Evolutionary conservation across 64 coral and sea anemone species (phyloP).

Genomic region (Cladopsammia gracilis): DNA sequence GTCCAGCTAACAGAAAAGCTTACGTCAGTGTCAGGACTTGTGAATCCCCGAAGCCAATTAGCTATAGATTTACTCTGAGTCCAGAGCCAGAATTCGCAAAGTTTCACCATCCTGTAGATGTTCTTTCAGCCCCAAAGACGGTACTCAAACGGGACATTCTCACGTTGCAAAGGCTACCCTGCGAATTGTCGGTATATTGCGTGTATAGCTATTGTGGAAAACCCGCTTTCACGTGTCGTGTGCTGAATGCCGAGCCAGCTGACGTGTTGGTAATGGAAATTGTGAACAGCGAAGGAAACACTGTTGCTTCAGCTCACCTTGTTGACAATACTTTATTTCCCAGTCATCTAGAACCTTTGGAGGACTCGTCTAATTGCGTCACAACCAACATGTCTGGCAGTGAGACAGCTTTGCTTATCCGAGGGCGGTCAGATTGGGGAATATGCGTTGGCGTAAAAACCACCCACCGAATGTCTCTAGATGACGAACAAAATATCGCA

Average conservation of each 20-base stretch:
- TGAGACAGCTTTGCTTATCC: not conserved
- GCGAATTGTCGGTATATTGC: not conserved
- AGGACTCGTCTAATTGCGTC: constrained; percentile 5
- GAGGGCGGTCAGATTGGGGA: constrained; percentile 8
- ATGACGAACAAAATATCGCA: constrained; percentile 18
- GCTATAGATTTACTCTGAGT: constrained; percentile 16
- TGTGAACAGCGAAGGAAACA: not conserved
- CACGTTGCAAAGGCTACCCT: not conserved
- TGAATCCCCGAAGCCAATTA: not conserved
- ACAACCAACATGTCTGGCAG: not conserved
- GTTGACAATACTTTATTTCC: constrained; percentile 22
- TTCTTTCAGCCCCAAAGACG: constrained; percentile 3
- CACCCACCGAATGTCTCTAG: not conserved
- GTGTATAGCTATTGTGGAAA: constrained; percentile 4
- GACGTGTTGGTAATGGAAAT: constrained; percentile 19
- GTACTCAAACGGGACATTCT: constrained; percentile 10
- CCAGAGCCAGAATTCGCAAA: constrained; percentile 32
- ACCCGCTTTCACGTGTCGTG: constrained; percentile 5
- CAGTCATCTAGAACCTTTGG: not conserved
- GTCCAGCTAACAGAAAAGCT: constrained; percentile 18
- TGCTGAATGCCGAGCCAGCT: constrained; percentile 25
- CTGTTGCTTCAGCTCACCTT: not conserved
- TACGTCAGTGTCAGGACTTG: constrained; percentile 10
- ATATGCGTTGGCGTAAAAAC: not conserved
- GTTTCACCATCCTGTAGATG: constrained; percentile 12